Evolutionary conservation across 2,888 invertebrate species (phyloP), one percentile per base, ranked within the genome.

Genomic region (Amblyteles armatorius): DNA sequence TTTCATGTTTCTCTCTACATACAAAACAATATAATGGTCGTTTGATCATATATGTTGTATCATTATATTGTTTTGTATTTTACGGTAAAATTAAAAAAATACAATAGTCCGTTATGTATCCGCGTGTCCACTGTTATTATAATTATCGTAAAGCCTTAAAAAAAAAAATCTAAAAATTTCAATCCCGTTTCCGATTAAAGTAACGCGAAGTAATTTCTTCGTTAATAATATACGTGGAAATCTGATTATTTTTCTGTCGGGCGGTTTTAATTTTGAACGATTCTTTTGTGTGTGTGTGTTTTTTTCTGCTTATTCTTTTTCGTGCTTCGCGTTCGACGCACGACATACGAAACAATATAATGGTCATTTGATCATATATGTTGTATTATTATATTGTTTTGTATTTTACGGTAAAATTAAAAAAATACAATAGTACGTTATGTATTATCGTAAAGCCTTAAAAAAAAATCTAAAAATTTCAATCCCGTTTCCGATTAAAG

Each of bases 221-320:
- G 90, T 92, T 93, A 92, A 93, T 93, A 92, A 93, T 93, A 92
- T 92, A 93, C 91, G 91, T 89, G 91, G 90, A 92, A 92, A 93
- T 92, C 93, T 92, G 92, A 93, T 93, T 93, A 93, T 93, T 93
- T 93, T 92, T 92, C 91, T 92, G 90, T 91, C 90, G 89, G 90
- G 87, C 77, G 90, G 89, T 91, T 93, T 93, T 93, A 92, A 93
- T 93, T 93, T 91, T 88, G 88, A 91, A 90, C 90, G 89, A 90
- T 90, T 91, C 90, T 90, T 89, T 88, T 9, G 40, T 40, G 40
- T 7, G 36, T 36, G 7, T 40, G 33, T 33, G 29, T 36, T 36
- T 40, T 85, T 86, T 48, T 48, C 7, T 50, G n/a, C 16, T 29
- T 71, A 29, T 71, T 71, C 40, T 33, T 67, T 74, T 83, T 74